phyloP scores from a whole-genome alignment of 2,888 invertebrate genomes.

The Trachelus troglodyta region DNA sequence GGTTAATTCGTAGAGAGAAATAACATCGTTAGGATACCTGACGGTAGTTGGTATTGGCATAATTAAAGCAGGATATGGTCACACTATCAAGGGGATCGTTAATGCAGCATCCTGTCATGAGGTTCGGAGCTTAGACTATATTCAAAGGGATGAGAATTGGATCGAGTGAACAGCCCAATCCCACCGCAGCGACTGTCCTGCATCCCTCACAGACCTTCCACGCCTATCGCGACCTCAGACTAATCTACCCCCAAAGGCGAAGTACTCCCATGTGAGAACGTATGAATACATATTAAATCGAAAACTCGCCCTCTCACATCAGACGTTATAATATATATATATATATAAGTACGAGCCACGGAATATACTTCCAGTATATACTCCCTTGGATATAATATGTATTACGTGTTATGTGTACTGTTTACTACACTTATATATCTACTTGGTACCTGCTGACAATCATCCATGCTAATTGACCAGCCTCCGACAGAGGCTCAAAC shows the following conservation, averaged over 20 bases:
- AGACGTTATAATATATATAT: not conserved
- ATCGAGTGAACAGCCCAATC: not conserved
- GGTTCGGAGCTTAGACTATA: not conserved
- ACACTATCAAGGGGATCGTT: not conserved
- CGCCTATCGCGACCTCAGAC: not conserved
- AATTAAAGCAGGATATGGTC: slow-evolving; percentile 24
- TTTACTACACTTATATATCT: not conserved
- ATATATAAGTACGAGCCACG: not conserved
- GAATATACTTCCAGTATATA: not conserved
- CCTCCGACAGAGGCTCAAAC: slow-evolving; percentile 43
- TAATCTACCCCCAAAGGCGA: not conserved
- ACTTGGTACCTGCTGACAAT: slow-evolving; percentile 13
- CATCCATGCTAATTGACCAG: slow-evolving; percentile 39
- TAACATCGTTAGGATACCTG: slow-evolving; percentile 26
- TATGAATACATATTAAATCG: slow-evolving; percentile 2
- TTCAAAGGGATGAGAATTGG: not conserved
- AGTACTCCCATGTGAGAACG: not conserved
- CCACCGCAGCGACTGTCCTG: not conserved
- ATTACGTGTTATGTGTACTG: not conserved
- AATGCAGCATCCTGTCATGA: not conserved
- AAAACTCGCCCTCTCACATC: not conserved
- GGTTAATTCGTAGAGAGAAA: slow-evolving; percentile 28
- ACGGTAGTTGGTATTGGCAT: slow-evolving; percentile 22
- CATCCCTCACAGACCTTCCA: not conserved
- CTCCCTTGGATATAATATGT: not conserved